These are phyloP conservation scores for Thalassoma bifasciatum DNA, from an alignment of 2,113 vertebrate species.

Conservation along the genomic window DNA sequence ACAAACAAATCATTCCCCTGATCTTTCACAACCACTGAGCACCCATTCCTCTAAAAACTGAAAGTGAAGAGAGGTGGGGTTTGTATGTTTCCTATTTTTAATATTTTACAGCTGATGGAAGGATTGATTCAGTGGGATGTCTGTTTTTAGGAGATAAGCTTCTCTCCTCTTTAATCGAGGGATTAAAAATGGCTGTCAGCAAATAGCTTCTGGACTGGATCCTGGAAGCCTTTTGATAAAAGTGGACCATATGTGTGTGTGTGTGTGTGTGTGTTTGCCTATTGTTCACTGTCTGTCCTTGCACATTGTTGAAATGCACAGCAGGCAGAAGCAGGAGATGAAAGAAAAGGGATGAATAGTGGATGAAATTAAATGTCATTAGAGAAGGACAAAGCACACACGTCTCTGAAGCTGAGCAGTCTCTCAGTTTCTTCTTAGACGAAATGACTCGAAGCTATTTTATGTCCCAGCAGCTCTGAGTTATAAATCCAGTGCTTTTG, in stretches of 20 bases:
- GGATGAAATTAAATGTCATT: constrained; percentile 14
- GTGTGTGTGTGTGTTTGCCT: neutral
- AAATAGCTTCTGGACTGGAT: constrained; percentile 55
- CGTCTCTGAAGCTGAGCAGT: constrained; percentile 17
- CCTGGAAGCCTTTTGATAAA: constrained; percentile 36
- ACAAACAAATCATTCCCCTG: constrained; percentile 4
- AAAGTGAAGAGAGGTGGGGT: neutral
- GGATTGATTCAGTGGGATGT: constrained; percentile 51
- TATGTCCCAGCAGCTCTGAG: constrained; percentile 2
- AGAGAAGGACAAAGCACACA: neutral
- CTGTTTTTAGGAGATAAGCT: constrained; percentile 65
- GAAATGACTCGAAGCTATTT: constrained; percentile 11
- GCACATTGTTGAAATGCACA: constrained; percentile 18
- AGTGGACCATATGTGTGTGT: constrained; percentile 12
- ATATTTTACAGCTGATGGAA: constrained; percentile 36
- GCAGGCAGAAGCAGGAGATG: constrained; percentile 3
- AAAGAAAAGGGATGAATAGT: constrained; percentile 9
- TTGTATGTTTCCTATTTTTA: constrained; percentile 13
- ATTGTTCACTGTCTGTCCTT: constrained; percentile 9
- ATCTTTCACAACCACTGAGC: constrained; percentile 1
- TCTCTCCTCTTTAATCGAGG: constrained; percentile 52
- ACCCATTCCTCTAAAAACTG: neutral
- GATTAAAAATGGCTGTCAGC: constrained; percentile 61
- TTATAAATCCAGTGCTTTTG: constrained; percentile 27
- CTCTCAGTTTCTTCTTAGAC: constrained; percentile 6